Evolutionary conservation across 2,113 vertebrate genomes (phyloP).

Genomic region (Phainopepla nitens): DNA sequence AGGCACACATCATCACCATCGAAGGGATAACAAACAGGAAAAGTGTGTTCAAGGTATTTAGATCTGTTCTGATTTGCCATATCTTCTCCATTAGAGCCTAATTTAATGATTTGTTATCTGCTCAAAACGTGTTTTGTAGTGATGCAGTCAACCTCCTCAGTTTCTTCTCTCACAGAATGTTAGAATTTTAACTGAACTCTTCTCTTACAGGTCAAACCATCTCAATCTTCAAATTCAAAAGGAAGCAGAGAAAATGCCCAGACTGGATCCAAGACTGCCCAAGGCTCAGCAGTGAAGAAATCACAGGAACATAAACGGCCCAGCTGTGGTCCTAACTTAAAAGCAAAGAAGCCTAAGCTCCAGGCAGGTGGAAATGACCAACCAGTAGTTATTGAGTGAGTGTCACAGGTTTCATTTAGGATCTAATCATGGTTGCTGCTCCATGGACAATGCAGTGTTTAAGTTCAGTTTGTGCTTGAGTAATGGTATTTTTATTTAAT

Average conservation of each 20-base stretch:
- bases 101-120: not conserved
- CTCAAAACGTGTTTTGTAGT: not conserved
- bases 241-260: not conserved
- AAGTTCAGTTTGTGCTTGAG: not conserved
- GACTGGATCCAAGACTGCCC: not conserved
- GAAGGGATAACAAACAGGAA: slow-evolving; percentile 59
- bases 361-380: slow-evolving; percentile 38
- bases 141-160: not conserved
- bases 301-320: slow-evolving; percentile 58
- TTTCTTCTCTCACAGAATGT: not conserved
- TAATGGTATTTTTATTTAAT: not conserved
- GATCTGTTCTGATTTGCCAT: not conserved
- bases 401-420: not conserved
- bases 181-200: not conserved
- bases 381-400: slow-evolving; percentile 18
- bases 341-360: slow-evolving; percentile 64
- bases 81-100: not conserved
- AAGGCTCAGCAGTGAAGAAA: slow-evolving; percentile 55
- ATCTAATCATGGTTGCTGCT: not conserved
- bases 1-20: slow-evolving; percentile 75
- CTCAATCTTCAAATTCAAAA: not conserved
- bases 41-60: slow-evolving; percentile 52
- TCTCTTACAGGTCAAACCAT: slow-evolving; percentile 49
- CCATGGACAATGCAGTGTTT: not conserved
- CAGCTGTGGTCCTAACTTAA: slow-evolving; percentile 49